Base-by-base conservation (phyloP, 1,140 invertebrate species). In the Listronotus bonariensis region DNA sequence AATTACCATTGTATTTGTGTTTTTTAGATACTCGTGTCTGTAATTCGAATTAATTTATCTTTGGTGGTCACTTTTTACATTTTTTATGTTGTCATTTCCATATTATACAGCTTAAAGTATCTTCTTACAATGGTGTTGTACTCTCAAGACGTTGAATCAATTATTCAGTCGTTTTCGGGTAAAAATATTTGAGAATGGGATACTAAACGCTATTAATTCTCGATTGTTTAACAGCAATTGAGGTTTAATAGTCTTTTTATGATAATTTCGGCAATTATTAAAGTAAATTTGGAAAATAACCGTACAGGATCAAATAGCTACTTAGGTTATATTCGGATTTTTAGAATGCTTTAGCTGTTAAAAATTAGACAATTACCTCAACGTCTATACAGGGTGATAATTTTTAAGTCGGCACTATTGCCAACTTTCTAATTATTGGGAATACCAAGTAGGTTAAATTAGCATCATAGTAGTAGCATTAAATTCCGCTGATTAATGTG, bases 1-100 rank as follows among this genome's bases (percentile, higher is more conserved):
- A 36, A 36, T 36, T 10, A 12, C 8, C 11, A 36, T 36, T 36
- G 34, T 36, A 36, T 36, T 36, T 36, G 3, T 36, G 11, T 36
- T 36, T 26, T 36, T 36, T 12, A 36, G 8, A 52, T 52, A 36
- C 34, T 42, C 55, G 42, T 46, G 55, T 20, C 41, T 40, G 20
- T 20, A 58, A 58, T 58, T 58, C n/a, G 55, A 58, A 58, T 58
- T 58, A 58, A 58, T 48, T 58, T 58, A 58, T 48, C 55, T 58
- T 58, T 26, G 55, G 55, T 58, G 55, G 55, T 48, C 55, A 58
- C 55, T 58, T 58, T 36, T 46, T 58, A 45, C 55, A 48, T 58
- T 58, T 55, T 58, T 58, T 58, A 58, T 58, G 45, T 58, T 17
- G n/a, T 36, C 55, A 45, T 46, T 46, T 58, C 10, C 43, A 58